Evolutionary conservation across 92 coral and sea anemone genomes (phyloP).

Genomic region (Hydrozoanthus gracilis): DNA sequence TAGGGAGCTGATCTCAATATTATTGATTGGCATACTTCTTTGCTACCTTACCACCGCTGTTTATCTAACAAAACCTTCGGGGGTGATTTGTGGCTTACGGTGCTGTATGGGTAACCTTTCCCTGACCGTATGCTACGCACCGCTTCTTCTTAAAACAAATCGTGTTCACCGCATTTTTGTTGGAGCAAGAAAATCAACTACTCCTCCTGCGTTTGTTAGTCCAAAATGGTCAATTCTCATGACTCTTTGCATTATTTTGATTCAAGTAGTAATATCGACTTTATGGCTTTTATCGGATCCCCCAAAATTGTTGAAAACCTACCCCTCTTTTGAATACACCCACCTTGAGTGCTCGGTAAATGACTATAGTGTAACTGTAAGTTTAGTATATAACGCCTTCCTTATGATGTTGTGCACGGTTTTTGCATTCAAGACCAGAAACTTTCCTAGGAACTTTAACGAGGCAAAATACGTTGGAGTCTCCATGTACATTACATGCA

Average conservation of each 20-base stretch:
- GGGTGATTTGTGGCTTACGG: constrained; percentile 45
- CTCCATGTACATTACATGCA: constrained; percentile 61
- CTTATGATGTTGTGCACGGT: constrained; percentile 58
- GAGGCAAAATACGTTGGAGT: constrained; percentile 62
- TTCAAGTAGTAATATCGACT: constrained; percentile 49
- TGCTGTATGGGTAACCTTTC: constrained; percentile 50
- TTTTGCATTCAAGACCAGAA: constrained; percentile 60
- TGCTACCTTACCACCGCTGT: constrained; percentile 44
- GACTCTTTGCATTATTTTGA: constrained; percentile 50
- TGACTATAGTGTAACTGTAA: constrained; percentile 39
- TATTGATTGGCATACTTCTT: constrained; percentile 47
- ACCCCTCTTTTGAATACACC: constrained; percentile 22
- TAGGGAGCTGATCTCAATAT: constrained; percentile 43
- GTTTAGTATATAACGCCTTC: constrained; percentile 49
- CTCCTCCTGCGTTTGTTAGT: constrained; percentile 38
- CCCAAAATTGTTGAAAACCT: constrained; percentile 38
- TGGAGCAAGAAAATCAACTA: constrained; percentile 35
- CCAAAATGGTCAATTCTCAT: constrained; percentile 54
- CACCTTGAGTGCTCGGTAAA: constrained; percentile 51
- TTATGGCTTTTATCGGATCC: constrained; percentile 50
- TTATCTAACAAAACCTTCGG: constrained; percentile 51
- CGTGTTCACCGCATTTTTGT: constrained; percentile 57
- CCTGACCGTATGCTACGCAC: constrained; percentile 49
- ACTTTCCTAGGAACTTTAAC: constrained; percentile 65
- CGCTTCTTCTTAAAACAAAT: constrained; percentile 51